Base-by-base conservation (phyloP, 2,888 invertebrate species). In the Anaspis maculata region DNA sequence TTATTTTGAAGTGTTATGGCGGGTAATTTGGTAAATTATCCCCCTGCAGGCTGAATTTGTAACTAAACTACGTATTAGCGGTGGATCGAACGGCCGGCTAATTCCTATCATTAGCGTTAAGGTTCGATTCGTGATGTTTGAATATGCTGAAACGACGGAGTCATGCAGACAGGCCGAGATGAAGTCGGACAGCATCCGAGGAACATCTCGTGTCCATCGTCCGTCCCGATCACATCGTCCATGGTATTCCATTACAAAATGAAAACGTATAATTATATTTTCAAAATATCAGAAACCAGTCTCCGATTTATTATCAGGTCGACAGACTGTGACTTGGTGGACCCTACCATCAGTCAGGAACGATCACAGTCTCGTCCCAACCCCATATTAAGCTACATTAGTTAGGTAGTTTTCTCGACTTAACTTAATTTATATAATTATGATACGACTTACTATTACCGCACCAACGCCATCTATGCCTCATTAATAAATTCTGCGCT, bases 41-140 rank as follows among this genome's bases (percentile, higher is more conserved):
- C 65, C 70, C 73, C 70, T 65, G 62, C 61, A 69, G 72, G 69
- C 66, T 66, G 71, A 71, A 72, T 72, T 73, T 72, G 71, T 71
- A 72, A 71, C 71, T 73, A 73, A 73, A 73, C 72, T 73, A 72
- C 67, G 71, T 71, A 73, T 73, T 73, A 73, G 71, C 71, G 70
- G 71, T 66, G 70, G 69, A 72, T 73, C 72, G 72, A 66, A 68
- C 68, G 68, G 70, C 64, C 68, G 68, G 67, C 69, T 73, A 66
- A 68, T 68, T 58, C 63, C 67, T 66, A 66, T 67, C 64, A 67
- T 68, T 66, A 64, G 58, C 59, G 59, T 59, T 62, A 61, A 62
- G 61, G 61, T 64, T 64, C 64, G 64, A 64, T 63, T 65, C 68
- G 67, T 68, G 68, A 67, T 68, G 66, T 68, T 68, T 68, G 66